Base-by-base conservation (phyloP, 35 echinoderm and acorn worm species). In the Amphiura filiformis region DNA sequence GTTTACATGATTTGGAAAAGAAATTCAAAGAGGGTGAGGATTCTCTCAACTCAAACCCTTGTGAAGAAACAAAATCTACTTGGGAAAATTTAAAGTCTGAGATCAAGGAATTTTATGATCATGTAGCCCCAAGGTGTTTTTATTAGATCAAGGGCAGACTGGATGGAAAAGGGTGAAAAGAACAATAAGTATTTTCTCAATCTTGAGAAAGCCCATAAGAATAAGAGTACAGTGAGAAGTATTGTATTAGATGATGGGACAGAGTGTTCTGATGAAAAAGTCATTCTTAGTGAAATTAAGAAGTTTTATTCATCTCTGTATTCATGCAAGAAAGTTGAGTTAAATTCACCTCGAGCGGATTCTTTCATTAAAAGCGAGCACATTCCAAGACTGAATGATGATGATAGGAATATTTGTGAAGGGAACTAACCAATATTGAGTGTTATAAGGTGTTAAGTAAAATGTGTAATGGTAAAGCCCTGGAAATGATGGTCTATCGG, bases 101-200 rank as follows among this genome's bases (percentile, higher is more conserved):
- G 15, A 7, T n/a, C 17, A n/a, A 37, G 34, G 38, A 13, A 34
- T 36, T 33, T 80, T 80, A 37, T 22, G 38, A 80, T 34, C 26
- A 80, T n/a, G n/a, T n/a, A n/a, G n/a, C n/a, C 26, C 12, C 34
- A 80, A 37, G 34, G 34, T 17, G 17, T 80, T 3, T 12, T 34
- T 34, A 32, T 80, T 11, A 80, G 34, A 80, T 80, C 78, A 22
- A 80, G 78, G 31, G 17, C 34, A 33, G 38, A 80, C 34, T 80
- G 78, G 78, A n/a, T 80, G 13, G 78, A 80, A 80, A 17, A 80
- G 17, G 78, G 78, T 4, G 78, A 39, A 36, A 80, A 80, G 26
- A 80, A 80, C 15, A 80, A 80, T 31, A 80, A 80, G 34, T 80
- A 37, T 36, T 80, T 80, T 36, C 34, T 80, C 17, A 80, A 80